phyloP scores from a whole-genome alignment of 2,113 vertebrate genomes.

The Nibea albiflora region DNA sequence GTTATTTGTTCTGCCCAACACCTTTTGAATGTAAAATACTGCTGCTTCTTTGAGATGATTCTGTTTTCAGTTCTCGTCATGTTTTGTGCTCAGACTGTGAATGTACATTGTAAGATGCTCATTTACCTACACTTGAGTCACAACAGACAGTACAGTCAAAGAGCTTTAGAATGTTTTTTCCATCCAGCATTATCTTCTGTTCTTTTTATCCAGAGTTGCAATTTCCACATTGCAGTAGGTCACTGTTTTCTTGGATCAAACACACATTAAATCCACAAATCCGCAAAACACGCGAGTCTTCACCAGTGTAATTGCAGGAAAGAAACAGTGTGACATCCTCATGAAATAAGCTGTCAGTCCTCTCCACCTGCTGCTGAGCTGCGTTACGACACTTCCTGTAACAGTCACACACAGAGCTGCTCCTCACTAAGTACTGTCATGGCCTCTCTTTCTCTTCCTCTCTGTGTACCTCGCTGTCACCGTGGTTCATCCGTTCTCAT shows the following conservation, averaged over 20 bases:
- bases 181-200: neutral
- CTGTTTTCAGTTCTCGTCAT: neutral
- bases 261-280: neutral
- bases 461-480: neutral
- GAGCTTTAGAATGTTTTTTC: neutral
- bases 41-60: neutral
- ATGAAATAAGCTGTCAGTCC: conserved; percentile 3
- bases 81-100: neutral
- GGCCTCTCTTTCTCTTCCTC: neutral
- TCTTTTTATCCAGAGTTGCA: neutral
- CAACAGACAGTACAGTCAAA: neutral
- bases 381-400: neutral
- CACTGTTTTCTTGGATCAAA: neutral
- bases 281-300: neutral
- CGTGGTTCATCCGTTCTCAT: neutral
- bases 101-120: neutral
- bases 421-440: conserved; percentile 1
- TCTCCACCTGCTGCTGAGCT: conserved; percentile 2
- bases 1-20: neutral
- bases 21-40: neutral
- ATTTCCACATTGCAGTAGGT: neutral
- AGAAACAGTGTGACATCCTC: neutral
- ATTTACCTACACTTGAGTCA: neutral
- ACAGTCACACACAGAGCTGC: neutral
- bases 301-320: neutral